Evolutionary conservation across 2,888 invertebrate genomes (phyloP), one percentile per base, ranked within the genome.

Genomic region (Lasius platythorax): DNA sequence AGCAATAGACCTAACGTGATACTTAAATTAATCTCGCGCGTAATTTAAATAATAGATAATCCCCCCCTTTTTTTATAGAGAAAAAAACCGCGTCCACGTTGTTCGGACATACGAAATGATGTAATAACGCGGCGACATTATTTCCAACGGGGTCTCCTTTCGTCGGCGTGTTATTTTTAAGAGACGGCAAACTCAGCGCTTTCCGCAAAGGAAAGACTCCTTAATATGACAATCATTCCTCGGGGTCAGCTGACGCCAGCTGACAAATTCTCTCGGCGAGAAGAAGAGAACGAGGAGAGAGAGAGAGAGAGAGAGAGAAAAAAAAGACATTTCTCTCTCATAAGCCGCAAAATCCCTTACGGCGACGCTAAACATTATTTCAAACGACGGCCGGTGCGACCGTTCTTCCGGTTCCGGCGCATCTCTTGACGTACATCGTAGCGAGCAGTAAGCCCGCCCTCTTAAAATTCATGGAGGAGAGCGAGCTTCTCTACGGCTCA

Each of bases 211-310:
- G 40, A 37, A 61, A 70, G 33, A 63, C 56, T 67, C 74, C 75
- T 61, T 81, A 73, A 81, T 81, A 81, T 81, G 79, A 81, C 79
- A 81, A 81, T 81, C 79, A 61, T 81, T 81, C 79, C 79, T 73
- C 61, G 75, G 23, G 79, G 74, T 46, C 79, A 81, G 79, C 79
- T 81, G 79, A 81, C 79, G 79, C 79, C 79, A 61, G 53, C n/a
- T 61, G 79, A 81, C 79, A 81, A 81, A 73, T 81, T 23, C 23
- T 61, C 79, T 28, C 79, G 61, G 28, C 53, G 56, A 37, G 37
- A 61, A 63, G 61, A 73, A 81, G 33, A 46, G 43, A 46, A 79
- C 23, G 72, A 15, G 33, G 46, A 46, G 18, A 5, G 5, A 46
- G 18, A 5, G 23, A 23, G 23, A 23, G 23, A 23, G 23, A 23